Conservation (phyloP, 1,140 invertebrate genomes). For the Drosophila tristis region DNA sequence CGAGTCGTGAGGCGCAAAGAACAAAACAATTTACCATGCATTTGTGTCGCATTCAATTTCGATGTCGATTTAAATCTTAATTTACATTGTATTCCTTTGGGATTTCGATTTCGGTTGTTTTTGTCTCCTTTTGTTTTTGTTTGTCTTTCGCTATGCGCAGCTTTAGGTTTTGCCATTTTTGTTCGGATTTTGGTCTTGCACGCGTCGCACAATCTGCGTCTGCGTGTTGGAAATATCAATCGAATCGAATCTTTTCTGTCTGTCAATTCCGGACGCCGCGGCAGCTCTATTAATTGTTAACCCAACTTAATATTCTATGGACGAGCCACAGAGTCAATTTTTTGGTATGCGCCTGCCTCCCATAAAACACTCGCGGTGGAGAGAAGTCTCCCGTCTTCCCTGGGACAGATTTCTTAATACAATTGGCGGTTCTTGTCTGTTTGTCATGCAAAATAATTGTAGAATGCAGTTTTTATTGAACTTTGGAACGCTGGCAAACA, state of each 20-base stretch:
- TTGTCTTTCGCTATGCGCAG: conserved; percentile 15
- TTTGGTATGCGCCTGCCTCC: conserved; percentile 41
- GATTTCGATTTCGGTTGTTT: conserved; percentile 17
- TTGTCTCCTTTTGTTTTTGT: conserved; percentile 19
- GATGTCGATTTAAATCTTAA: conserved; percentile 45
- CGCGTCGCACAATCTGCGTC: conserved; percentile 55
- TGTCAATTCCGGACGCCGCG: conserved; percentile 55
- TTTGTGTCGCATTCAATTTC: conserved; percentile 67
- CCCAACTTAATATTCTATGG: conserved; percentile 40
- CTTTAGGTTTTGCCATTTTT: conserved; percentile 16
- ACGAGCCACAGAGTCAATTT: conserved; percentile 11
- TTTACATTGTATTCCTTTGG: conserved; percentile 54
- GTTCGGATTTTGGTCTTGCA: conserved; percentile 53
- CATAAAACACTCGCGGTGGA: conserved; percentile 36
- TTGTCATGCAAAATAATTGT: conserved; percentile 67
- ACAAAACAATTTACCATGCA: conserved; percentile 55
- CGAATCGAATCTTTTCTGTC: conserved; percentile 25
- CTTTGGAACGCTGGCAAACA: too few species aligned
- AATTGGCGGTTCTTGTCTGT: conserved; percentile 54
- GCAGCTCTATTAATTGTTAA: conserved; percentile 47
- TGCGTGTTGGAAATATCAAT: conserved; percentile 69
- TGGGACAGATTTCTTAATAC: conserved; percentile 34
- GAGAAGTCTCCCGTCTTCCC: conserved; percentile 22
- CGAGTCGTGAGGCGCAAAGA: conserved; percentile 43
- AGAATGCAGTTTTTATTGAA: conserved; percentile 32